Evolutionary conservation across 1,140 invertebrate species (phyloP), one percentile per base, ranked within the genome.

Genomic region (Heliconius hewitsoni): DNA sequence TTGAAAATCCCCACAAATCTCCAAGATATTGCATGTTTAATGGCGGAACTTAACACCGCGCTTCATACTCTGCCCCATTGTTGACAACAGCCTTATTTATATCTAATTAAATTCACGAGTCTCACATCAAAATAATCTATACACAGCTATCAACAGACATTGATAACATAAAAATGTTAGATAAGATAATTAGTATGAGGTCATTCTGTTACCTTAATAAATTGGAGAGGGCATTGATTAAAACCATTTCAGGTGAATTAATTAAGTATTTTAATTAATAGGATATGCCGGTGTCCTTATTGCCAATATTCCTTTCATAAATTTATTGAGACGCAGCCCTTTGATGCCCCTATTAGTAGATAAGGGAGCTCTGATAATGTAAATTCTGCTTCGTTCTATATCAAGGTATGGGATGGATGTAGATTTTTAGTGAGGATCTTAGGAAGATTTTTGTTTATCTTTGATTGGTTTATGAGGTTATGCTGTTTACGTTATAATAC

Each of bases 191-290:
- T 81, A 83, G 72, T 74, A 74, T 79, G 71, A 76, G 82, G 82
- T 83, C 82, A 81, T 83, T 74, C 80, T 81, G 70, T 78, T 83
- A 78, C 91, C 91, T 90, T 91, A 90, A 93, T 93, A 93, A 93
- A 93, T 93, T 90, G 90, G 87, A 87, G 84, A 83, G 84, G 84
- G 89, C 91, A 94, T 94, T 94, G 93, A 94, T 94, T 94, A 94
- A 92, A 93, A 90, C 91, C 91, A 92, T 93, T 93, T 83, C 89
- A 93, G 91, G 93, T 94, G 91, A 94, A 94, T 94, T 94, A 94
- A 94, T 94, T 94, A 93, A 93, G 90, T 93, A 93, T 94, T 93
- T 92, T 94, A 94, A 94, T 94, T 94, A 94, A 94, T 94, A 93
- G 91, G 90, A 93, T 92, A 90, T 91, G 82, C 90, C 88, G 90